Evolutionary conservation across 1,140 invertebrate species (phyloP).

Genomic region (Eubasilissa regina): DNA sequence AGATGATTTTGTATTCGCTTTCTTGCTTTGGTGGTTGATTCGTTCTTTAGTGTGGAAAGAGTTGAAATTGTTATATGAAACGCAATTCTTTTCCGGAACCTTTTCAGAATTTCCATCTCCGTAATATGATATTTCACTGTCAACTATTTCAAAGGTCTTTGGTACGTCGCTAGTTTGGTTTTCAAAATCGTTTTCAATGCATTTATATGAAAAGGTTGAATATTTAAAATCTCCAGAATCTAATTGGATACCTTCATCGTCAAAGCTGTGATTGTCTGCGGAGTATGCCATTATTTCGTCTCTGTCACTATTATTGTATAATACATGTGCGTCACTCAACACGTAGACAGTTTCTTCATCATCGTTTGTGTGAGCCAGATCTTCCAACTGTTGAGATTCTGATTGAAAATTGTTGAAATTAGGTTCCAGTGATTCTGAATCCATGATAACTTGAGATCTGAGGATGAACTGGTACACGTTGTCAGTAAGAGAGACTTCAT

Average conservation of each 20-base stretch:
- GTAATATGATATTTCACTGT: neutral
- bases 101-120: too few relatives aligned
- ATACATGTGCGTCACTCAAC: conserved; percentile 8
- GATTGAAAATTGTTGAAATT: neutral
- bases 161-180: neutral
- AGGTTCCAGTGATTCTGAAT: neutral
- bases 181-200: too few relatives aligned
- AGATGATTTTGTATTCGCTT: too few relatives aligned
- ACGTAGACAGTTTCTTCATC: conserved; percentile 33
- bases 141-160: neutral
- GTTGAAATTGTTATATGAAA: too few relatives aligned
- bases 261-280: neutral
- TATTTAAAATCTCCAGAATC: too few relatives aligned
- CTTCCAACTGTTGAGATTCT: neutral
- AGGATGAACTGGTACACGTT: conserved; percentile 44
- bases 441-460: neutral
- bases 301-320: neutral
- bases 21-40: too few relatives aligned
- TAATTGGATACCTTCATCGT: too few relatives aligned
- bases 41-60: too few relatives aligned
- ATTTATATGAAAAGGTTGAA: too few relatives aligned
- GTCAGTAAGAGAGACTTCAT: conserved; percentile 32
- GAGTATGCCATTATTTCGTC: conserved; percentile 9
- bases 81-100: neutral
- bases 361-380: neutral